phyloP scores from a whole-genome alignment of 1,140 invertebrate species.

The Pseudomyrmex flavicornis region DNA sequence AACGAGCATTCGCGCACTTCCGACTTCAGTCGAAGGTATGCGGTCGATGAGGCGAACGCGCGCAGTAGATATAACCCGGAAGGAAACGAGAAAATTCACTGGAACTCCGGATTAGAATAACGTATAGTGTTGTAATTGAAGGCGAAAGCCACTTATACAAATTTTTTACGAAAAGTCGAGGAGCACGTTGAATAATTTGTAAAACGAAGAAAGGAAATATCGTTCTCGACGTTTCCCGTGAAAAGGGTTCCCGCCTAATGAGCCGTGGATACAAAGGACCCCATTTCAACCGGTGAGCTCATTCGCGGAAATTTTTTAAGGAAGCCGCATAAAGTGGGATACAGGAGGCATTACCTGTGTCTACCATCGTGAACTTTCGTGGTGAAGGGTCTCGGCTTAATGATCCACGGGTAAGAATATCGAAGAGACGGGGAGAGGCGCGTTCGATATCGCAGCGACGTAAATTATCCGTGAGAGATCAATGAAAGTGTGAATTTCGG shows the following conservation, averaged over 20 bases:
- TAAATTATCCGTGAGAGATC: constrained; percentile 21
- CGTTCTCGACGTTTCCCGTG: constrained; percentile 7
- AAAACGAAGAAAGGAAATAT: constrained; percentile 23
- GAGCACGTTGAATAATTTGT: constrained; percentile 36
- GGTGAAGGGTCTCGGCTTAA: constrained; percentile 1
- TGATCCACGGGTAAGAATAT: constrained; percentile 12
- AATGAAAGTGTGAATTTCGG: not conserved
- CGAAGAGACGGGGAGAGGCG: not conserved
- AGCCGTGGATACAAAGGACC: constrained; percentile 47
- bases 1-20: constrained; percentile 32
- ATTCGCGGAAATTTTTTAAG: constrained; percentile 46
- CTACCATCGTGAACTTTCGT: not conserved
- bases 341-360: constrained; percentile 7
- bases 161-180: constrained; percentile 25
- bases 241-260: constrained; percentile 29
- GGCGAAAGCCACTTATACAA: constrained; percentile 36
- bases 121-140: constrained; percentile 31
- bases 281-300: constrained; percentile 32
- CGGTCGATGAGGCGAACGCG: constrained; percentile 21
- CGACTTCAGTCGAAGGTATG: constrained; percentile 23
- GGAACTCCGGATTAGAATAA: constrained; percentile 6
- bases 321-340: constrained; percentile 10
- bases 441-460: not conserved
- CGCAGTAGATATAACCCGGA: not conserved
- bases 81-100: constrained; percentile 3